phyloP scores from a whole-genome alignment of 2,113 vertebrate species.

The Buteo buteo region DNA sequence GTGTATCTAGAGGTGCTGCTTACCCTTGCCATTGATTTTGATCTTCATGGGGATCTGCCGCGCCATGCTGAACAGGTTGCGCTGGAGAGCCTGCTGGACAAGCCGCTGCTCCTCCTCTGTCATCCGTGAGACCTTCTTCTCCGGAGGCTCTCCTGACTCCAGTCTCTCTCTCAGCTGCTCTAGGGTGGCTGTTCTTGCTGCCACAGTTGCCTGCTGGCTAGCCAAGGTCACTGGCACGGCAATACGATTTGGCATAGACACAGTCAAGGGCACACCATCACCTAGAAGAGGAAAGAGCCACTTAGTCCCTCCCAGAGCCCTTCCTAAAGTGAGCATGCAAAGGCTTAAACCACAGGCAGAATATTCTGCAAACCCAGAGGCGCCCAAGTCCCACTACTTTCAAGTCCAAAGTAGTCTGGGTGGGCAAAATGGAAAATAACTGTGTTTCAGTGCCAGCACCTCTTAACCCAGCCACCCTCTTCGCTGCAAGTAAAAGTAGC shows the following conservation, averaged over 20 bases:
- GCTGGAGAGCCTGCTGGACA: constrained; percentile 92
- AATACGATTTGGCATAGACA: constrained; percentile 78
- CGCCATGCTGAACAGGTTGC: constrained; percentile 88
- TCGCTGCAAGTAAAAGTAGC: background rate
- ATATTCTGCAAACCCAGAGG: background rate
- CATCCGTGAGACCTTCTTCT: constrained; percentile 83
- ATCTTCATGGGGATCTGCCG: constrained; percentile 91
- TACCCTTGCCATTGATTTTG: constrained; percentile 86
- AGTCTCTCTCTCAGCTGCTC: constrained; percentile 91
- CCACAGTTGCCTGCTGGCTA: constrained; percentile 75
- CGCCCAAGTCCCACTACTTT: too few relatives aligned
- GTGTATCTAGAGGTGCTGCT: background rate
- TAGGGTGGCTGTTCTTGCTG: constrained; percentile 79
- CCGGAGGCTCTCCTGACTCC: constrained; percentile 83
- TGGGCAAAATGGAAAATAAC: background rate
- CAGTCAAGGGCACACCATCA: constrained; percentile 67
- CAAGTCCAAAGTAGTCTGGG: background rate
- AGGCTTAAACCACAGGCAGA: background rate
- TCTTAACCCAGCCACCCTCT: background rate
- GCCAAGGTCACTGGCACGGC: constrained; percentile 80
- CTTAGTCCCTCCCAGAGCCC: background rate
- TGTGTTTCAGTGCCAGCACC: background rate
- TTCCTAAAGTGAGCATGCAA: background rate
- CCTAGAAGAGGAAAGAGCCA: background rate
- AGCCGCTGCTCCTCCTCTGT: constrained; percentile 91